These are phyloP conservation scores for Microctenopoma steveboyesi DNA, from an alignment of 2,797 vertebrate species.

Conservation along the genomic window DNA sequence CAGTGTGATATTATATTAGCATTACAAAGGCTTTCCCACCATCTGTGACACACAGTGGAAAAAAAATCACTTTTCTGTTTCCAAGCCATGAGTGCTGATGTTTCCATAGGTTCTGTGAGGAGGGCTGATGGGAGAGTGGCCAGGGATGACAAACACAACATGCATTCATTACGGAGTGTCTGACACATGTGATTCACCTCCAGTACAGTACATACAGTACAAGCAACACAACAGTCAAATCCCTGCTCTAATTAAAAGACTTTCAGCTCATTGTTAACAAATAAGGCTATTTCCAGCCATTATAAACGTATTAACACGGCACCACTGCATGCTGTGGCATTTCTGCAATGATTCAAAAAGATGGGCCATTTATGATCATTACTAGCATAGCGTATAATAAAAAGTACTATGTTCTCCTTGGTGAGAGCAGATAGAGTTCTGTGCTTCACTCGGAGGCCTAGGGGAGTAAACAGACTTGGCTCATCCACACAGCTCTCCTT, in stretches of 20 bases:
- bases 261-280: conserved; percentile 43
- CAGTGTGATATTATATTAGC: conserved; percentile 88
- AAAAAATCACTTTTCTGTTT: conserved; percentile 79
- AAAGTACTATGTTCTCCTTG: conserved; percentile 58
- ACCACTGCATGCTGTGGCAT: conserved; percentile 18
- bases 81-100: conserved; percentile 73
- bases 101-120: conserved; percentile 78
- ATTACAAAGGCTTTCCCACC: conserved; percentile 87
- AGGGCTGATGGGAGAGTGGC: conserved; percentile 58
- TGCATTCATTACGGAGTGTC: conserved; percentile 58
- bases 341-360: conserved; percentile 51
- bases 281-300: conserved; percentile 30
- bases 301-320: conserved; percentile 35
- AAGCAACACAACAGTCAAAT: conserved; percentile 13
- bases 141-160: conserved; percentile 65
- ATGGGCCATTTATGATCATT: conserved; percentile 55
- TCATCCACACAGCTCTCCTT: conserved; percentile 78
- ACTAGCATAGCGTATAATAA: conserved; percentile 44
- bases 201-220: conserved; percentile 35
- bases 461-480: conserved; percentile 84
- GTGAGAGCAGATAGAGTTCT: conserved; percentile 71
- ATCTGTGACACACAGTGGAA: conserved; percentile 81
- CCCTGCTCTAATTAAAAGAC: conserved; percentile 19
- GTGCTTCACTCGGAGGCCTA: conserved; percentile 70
- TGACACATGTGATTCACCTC: conserved; percentile 56